phyloP scores from a whole-genome alignment of 2,797 vertebrate species.

The Lagorchestes hirsutus region DNA sequence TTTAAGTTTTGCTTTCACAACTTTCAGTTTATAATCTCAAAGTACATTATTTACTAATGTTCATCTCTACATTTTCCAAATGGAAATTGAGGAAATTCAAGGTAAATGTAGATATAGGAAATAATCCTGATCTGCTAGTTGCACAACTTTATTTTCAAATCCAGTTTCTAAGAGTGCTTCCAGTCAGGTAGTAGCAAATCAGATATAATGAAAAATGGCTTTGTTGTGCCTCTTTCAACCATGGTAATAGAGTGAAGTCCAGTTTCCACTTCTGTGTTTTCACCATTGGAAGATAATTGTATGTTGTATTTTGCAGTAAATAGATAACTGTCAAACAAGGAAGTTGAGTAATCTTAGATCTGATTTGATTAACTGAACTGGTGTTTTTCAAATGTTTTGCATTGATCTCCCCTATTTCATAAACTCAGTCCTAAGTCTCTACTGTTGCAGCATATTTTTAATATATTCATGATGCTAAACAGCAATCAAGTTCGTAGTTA shows the following conservation, averaged over 20 bases:
- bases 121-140: not conserved
- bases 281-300: not conserved
- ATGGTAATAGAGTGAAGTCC: not conserved
- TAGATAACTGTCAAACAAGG: not conserved
- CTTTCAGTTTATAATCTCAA: not conserved
- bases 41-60: not conserved
- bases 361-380: not conserved
- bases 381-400: not conserved
- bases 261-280: not conserved
- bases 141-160: not conserved
- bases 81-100: not conserved
- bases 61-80: conserved; percentile 11
- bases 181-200: not conserved
- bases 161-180: not conserved
- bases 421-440: conserved; percentile 21
- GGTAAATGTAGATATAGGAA: not conserved
- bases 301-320: not conserved
- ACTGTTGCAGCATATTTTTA: conserved; percentile 26
- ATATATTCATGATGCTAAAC: conserved; percentile 57
- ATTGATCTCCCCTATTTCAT: not conserved
- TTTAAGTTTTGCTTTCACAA: not conserved
- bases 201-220: not conserved
- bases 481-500: conserved; percentile 62
- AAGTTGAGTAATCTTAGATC: conserved; percentile 19
- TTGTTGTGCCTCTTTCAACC: not conserved